Evolutionary conservation across 2,113 vertebrate genomes (phyloP).

Genomic region (Solenodon paradoxus): DNA sequence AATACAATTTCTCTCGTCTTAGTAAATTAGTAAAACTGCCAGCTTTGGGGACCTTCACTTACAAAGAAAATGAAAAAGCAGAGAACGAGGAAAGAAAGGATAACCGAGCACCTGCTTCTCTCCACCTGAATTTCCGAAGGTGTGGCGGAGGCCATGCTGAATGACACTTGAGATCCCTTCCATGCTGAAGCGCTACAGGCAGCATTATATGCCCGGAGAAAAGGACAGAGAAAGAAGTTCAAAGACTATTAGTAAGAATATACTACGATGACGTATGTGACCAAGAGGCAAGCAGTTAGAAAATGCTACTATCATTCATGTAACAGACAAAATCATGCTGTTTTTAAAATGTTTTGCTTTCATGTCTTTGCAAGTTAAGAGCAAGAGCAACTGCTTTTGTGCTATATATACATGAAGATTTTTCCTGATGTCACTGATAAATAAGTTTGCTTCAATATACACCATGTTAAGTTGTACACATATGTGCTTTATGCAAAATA

Average conservation of each 20-base stretch:
- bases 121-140: constrained; percentile 94
- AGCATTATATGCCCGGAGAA: constrained; percentile 78
- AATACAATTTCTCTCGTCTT: constrained; percentile 44
- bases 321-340: constrained; percentile 36
- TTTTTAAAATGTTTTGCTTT: background rate
- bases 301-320: constrained; percentile 46
- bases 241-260: constrained; percentile 80
- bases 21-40: constrained; percentile 60
- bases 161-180: constrained; percentile 98
- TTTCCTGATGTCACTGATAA: background rate
- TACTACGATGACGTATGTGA: constrained; percentile 39
- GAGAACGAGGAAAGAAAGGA: constrained; percentile 77
- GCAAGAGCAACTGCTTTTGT: background rate
- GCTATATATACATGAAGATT: background rate
- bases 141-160: constrained; percentile 98
- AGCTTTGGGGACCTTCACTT: constrained; percentile 61
- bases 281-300: constrained; percentile 75
- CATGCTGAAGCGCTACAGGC: constrained; percentile 96
- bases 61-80: constrained; percentile 69
- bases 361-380: constrained; percentile 3
- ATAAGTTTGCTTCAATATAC: background rate
- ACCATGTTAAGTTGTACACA: background rate
- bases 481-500: background rate
- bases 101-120: constrained; percentile 95
- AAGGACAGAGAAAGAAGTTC: constrained; percentile 85